Conservation (phyloP, 2,113 vertebrate species). For the Silurus asotus region DNA sequence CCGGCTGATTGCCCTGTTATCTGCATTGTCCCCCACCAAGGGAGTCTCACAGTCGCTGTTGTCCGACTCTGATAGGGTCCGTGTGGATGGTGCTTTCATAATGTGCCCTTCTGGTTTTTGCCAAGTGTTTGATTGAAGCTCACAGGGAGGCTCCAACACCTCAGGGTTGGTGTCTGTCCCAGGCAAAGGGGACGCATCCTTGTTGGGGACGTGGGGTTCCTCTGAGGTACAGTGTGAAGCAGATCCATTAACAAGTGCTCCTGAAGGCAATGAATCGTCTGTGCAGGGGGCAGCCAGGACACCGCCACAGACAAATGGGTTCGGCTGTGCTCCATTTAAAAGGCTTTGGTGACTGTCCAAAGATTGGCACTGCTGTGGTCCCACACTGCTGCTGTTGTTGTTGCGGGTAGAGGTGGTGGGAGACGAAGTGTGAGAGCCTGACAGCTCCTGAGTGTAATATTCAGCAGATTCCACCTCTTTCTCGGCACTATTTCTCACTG, state of each 20-base stretch:
- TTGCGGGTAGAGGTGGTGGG: conserved; percentile 50
- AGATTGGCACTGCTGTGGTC: conserved; percentile 79
- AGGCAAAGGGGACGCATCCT: conserved; percentile 84
- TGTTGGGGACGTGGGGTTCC: conserved; percentile 86
- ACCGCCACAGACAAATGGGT: conserved; percentile 87
- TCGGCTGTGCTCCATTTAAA: conserved; percentile 94
- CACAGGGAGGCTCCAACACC: conserved; percentile 81
- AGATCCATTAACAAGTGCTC: conserved; percentile 95
- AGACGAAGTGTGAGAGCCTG: conserved; percentile 76
- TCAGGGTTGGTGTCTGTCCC: conserved; percentile 78
- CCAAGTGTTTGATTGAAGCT: conserved; percentile 85
- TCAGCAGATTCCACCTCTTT: conserved; percentile 69
- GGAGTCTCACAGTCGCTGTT: conserved; percentile 79
- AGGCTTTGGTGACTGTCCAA: conserved; percentile 88
- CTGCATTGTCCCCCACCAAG: conserved; percentile 73
- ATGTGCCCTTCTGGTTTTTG: conserved; percentile 84
- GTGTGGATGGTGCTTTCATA: conserved; percentile 85
- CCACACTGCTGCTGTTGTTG: conserved; percentile 75
- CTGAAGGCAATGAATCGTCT: conserved; percentile 85
- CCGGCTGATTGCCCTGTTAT: conserved; percentile 84
- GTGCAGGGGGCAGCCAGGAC: conserved; percentile 86
- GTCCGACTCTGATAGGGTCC: conserved; percentile 82
- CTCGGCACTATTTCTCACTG: conserved; percentile 81
- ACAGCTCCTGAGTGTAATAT: conserved; percentile 68
- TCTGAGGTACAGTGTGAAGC: conserved; percentile 90